Evolutionary conservation across 2,797 vertebrate genomes (phyloP).

Genomic region (Tapera naevia): DNA sequence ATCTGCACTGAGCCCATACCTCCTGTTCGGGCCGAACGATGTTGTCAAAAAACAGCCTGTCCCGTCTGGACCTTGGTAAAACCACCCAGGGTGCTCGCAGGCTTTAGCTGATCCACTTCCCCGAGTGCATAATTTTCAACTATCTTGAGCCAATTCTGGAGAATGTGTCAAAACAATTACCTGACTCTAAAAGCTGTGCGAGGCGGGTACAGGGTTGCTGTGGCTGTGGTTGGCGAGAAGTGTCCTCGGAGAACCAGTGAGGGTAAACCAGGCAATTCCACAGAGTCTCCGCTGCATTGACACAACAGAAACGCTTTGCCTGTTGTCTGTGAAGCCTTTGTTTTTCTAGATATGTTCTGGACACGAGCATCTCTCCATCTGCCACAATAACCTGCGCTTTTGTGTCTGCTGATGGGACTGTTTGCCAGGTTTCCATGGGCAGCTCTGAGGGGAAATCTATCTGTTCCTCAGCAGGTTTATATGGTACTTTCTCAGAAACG

Average conservation of each 20-base stretch:
- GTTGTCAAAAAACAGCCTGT: not conserved
- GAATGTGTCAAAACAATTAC: conserved; percentile 19
- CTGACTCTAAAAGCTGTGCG: not conserved
- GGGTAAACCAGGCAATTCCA: conserved; percentile 20
- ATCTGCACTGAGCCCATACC: not conserved
- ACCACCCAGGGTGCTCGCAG: not conserved
- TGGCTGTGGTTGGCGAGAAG: conserved; percentile 54
- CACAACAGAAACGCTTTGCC: conserved; percentile 48
- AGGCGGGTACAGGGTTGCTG: not conserved
- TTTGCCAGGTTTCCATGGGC: not conserved
- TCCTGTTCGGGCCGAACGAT: not conserved
- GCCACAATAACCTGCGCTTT: not conserved
- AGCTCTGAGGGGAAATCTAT: not conserved
- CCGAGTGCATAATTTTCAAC: not conserved
- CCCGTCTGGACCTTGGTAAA: not conserved
- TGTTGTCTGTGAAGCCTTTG: conserved; percentile 20
- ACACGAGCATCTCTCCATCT: conserved; percentile 36
- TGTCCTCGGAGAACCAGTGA: not conserved
- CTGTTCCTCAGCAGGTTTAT: not conserved
- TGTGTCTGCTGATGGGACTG: not conserved
- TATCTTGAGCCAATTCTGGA: not conserved
- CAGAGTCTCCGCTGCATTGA: not conserved
- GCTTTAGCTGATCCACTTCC: not conserved
- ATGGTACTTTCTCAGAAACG: not conserved
- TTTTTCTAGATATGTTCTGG: conserved; percentile 45